Evolutionary conservation across 2,888 invertebrate species (phyloP).

Genomic region (Suillia variegata): DNA sequence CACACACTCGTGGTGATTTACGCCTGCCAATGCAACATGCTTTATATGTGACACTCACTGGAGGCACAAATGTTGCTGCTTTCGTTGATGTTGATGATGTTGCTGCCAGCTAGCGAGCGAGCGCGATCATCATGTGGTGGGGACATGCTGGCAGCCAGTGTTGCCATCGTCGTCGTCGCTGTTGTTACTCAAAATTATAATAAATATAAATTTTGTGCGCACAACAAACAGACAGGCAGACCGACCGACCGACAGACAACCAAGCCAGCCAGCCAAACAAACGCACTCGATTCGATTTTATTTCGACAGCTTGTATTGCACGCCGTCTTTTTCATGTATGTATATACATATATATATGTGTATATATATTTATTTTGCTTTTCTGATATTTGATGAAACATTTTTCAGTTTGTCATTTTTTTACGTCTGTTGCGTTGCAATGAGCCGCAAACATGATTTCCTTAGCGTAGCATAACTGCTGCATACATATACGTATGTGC

Average conservation of each 20-base stretch:
- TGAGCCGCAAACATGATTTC: slow-evolving; percentile 54
- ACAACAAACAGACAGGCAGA: too few species aligned
- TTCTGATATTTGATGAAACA: not conserved
- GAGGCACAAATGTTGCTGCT: slow-evolving; percentile 1
- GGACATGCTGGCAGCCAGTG: not conserved
- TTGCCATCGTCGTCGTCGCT: not conserved
- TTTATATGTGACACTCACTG: slow-evolving; percentile 42
- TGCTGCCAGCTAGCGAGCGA: not conserved
- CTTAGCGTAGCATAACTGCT: slow-evolving; percentile 45
- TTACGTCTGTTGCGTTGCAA: slow-evolving; percentile 59
- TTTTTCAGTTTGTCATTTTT: slow-evolving; percentile 41
- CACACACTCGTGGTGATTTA: slow-evolving; percentile 40
- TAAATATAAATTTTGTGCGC: not conserved
- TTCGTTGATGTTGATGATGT: not conserved
- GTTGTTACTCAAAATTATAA: not conserved
- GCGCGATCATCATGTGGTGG: not conserved
- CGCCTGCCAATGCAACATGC: slow-evolving; percentile 52
- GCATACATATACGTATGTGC: not conserved
- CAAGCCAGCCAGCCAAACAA: not conserved
- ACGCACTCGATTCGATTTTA: slow-evolving; percentile 18
- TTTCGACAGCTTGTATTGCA: slow-evolving; percentile 13
- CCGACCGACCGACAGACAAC: too few species aligned
- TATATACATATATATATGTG: too few species aligned
- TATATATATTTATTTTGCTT: too few species aligned
- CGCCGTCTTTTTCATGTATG: not conserved